Base-by-base conservation (phyloP, 2,888 invertebrate species). In the Parnassius orleans region DNA sequence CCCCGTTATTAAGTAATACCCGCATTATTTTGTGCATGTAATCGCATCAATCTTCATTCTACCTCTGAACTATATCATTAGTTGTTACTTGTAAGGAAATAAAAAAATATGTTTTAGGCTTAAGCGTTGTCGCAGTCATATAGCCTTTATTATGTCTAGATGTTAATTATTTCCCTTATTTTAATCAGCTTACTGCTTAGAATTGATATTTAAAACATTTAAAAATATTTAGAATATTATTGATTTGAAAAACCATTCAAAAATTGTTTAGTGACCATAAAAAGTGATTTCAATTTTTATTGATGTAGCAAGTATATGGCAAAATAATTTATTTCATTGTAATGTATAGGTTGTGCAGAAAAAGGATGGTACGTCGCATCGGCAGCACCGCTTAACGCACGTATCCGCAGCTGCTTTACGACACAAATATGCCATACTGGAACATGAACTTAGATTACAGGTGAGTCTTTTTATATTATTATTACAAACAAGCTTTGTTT, bases 341-440 rank as follows among this genome's bases (percentile, higher is more conserved):
- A 52, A 61, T 66, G 59, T 73, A 53, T 80, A 90, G 91, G 90
- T 91, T 75, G 90, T 91, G 65, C 90, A 90, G 67, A 87, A 84
- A 66, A 88, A 82, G 68, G 90, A 89, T 46, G 84, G 82, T 1
- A 69, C 79, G 2, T 64, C 74, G 3, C 83, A 86, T 11, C 78
- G 85, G 2, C 84, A 82, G 42, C 87, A 87, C 55, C 75, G 90
- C n/a, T 66, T 89, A 42, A 79, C 85, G 0, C 89, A 89, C 68
- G 87, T 90, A 9, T 86, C 91, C 0, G 83, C 90, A 0, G 87
- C 91, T 0, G 87, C 91, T 0, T 66, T 92, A 59, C 79, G 92
- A 41, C 92, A 92, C 67, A 92, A 92, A 73, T 92, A 91, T 66
- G 92, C 92, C 1, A 85, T 92, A 57, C 70, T 92, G 74, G 92